Percentiles rank a stretch among this genome's conserved stretches.
Evolutionary conservation across 2,888 invertebrate species (phyloP).

Genomic region (Stenoptilia bipunctidactyla): DNA sequence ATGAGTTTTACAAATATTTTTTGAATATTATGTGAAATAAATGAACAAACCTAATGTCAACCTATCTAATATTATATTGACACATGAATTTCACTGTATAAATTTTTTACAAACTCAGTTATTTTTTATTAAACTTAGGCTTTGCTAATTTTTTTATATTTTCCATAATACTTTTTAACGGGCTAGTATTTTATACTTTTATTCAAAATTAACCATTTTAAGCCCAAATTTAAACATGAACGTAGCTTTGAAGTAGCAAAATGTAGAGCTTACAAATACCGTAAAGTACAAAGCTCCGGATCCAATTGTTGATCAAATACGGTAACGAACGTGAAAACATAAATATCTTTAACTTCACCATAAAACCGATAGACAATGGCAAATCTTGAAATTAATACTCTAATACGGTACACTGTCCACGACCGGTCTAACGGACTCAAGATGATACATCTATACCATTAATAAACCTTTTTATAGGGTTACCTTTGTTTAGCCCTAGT

Average conservation of each 20-base stretch:
- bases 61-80: neutral
- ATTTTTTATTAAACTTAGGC: too few species aligned
- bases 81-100: neutral
- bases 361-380: neutral
- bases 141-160: too few species aligned
- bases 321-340: neutral
- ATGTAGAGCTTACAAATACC: too few species aligned
- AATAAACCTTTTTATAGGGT: slow-evolving; percentile 52
- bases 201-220: too few species aligned
- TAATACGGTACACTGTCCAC: slow-evolving; percentile 12
- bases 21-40: neutral
- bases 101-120: too few species aligned
- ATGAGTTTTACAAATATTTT: too few species aligned
- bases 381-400: neutral
- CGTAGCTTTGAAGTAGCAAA: too few species aligned
- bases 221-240: too few species aligned
- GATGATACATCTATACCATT: slow-evolving; percentile 52
- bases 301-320: too few species aligned
- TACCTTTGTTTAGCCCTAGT: slow-evolving; percentile 62
- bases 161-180: too few species aligned
- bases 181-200: too few species aligned
- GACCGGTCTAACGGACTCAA: slow-evolving; percentile 54
- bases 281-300: too few species aligned
- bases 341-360: neutral
- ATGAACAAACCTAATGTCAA: neutral